These are phyloP conservation scores for Abramis brama DNA, from an alignment of 2,113 vertebrate species.

Conservation along the genomic window DNA sequence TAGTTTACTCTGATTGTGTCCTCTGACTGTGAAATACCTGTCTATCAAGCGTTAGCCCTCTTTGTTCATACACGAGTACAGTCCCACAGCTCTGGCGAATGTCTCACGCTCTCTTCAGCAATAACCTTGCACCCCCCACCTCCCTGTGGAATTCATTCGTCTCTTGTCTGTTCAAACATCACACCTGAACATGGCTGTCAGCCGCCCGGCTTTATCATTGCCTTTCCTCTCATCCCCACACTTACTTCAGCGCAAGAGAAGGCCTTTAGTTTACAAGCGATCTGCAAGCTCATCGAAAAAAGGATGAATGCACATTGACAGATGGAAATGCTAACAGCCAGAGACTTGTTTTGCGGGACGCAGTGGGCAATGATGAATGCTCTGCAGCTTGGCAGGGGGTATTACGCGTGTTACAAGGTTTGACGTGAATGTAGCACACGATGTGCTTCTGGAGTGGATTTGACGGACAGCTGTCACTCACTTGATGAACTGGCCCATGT, in stretches of 20 bases:
- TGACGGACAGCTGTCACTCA: constrained; percentile 71
- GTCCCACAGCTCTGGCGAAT: constrained; percentile 50
- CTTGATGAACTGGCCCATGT: constrained; percentile 99
- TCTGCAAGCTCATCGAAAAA: constrained; percentile 30
- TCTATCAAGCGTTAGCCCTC: constrained; percentile 28
- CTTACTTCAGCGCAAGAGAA: constrained; percentile 7
- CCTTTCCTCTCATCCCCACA: constrained; percentile 18
- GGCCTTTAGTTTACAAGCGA: constrained; percentile 17
- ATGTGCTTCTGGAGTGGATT: constrained; percentile 23
- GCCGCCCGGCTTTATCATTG: constrained; percentile 1
- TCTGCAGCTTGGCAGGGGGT: constrained; percentile 13
- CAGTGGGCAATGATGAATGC: constrained; percentile 28
- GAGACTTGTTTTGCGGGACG: constrained; percentile 29
- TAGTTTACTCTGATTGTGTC: background rate
- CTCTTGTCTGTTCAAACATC: constrained; percentile 53
- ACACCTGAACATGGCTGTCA: constrained; percentile 37
- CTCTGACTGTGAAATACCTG: constrained; percentile 31
- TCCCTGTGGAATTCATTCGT: constrained; percentile 52
- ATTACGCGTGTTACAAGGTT: constrained; percentile 19
- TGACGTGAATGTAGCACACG: constrained; percentile 19
- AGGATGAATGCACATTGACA: constrained; percentile 32
- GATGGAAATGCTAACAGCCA: constrained; percentile 10
- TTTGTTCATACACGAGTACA: constrained; percentile 26
- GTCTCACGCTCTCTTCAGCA: constrained; percentile 49
- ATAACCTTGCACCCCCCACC: constrained; percentile 51